Percentiles rank a stretch among this genome's conserved stretches.
phyloP scores from a whole-genome alignment of 2,888 invertebrate genomes.

The Tigriopus californicus region DNA sequence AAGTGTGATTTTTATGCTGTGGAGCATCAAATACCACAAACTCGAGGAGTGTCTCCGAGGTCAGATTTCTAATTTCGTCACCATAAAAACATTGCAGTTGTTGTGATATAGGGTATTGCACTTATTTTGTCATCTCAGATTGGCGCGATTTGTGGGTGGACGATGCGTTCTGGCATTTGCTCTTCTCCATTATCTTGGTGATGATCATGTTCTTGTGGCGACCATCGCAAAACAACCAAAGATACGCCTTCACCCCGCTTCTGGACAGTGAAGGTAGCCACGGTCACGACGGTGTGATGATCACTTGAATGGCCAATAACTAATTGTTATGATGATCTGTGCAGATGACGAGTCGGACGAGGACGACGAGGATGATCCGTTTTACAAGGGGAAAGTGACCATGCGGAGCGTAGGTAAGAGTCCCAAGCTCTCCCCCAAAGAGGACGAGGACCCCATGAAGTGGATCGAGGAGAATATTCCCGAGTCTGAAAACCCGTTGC shows the following conservation, averaged over 20 bases:
- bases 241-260: constrained; percentile 76
- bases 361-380: too few species aligned
- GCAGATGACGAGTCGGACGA: background rate
- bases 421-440: background rate
- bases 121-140: too few species aligned
- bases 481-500: constrained; percentile 46
- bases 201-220: constrained; percentile 91
- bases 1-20: constrained; percentile 79
- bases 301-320: too few species aligned
- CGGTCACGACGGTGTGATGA: too few species aligned
- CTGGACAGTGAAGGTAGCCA: constrained; percentile 40
- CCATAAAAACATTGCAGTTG: constrained; percentile 12
- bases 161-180: constrained; percentile 83
- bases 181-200: constrained; percentile 66
- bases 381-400: too few species aligned
- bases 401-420: too few species aligned
- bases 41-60: background rate
- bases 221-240: constrained; percentile 85
- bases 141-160: constrained; percentile 89
- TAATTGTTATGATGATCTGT: background rate
- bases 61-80: background rate
- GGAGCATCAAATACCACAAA: constrained; percentile 62
- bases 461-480: constrained; percentile 93
- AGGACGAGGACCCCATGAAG: constrained; percentile 52
- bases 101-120: too few species aligned